Conservation (phyloP, 2,797 vertebrate genomes). For the Rhynchonycteris naso region DNA sequence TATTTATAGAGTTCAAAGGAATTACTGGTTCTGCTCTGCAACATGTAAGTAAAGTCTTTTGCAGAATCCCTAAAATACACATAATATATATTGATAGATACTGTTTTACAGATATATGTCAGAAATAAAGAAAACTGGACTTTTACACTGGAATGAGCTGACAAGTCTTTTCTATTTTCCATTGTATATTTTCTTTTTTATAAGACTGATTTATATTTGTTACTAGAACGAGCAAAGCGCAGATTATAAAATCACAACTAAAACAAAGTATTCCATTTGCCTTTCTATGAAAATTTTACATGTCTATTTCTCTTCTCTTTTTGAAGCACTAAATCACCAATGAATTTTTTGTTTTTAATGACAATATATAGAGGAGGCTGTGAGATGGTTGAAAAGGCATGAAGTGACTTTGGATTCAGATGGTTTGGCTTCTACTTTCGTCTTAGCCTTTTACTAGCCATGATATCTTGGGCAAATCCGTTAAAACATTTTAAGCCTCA, state of each 20-base stretch:
- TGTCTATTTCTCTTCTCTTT: not conserved
- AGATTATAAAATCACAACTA: not conserved
- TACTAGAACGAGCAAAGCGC: constrained; percentile 38
- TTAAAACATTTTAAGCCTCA: constrained; percentile 18
- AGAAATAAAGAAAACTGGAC: constrained; percentile 2
- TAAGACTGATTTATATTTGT: constrained; percentile 13
- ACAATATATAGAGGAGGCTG: not conserved
- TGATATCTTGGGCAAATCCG: not conserved
- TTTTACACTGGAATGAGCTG: not conserved
- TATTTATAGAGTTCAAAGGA: constrained; percentile 20
- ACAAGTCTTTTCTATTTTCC: not conserved
- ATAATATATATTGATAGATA: not conserved
- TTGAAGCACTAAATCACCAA: constrained; percentile 2
- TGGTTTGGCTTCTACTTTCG: not conserved
- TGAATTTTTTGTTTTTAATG: not conserved
- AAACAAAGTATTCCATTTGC: constrained; percentile 30
- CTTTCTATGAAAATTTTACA: constrained; percentile 7
- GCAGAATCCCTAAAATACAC: not conserved
- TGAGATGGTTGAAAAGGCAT: not conserved
- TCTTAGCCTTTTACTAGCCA: not conserved
- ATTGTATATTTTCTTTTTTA: constrained; percentile 19
- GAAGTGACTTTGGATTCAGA: not conserved
- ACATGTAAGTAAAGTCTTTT: constrained; percentile 31
- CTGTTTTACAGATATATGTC: not conserved
- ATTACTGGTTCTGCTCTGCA: not conserved